Base-by-base conservation (phyloP, 2,888 invertebrate species). In the Halictus quadricinctus region DNA sequence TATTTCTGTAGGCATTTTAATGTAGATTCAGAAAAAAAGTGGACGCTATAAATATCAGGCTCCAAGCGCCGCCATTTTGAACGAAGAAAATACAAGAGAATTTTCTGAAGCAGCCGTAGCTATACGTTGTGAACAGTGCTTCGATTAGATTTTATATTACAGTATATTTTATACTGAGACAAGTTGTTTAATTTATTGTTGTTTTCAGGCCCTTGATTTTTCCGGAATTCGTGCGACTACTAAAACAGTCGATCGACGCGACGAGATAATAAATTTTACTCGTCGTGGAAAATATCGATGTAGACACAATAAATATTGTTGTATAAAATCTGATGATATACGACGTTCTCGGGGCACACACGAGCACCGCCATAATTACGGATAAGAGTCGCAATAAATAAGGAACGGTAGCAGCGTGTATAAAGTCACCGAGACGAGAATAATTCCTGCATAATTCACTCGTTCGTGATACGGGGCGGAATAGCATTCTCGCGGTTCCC, bases 401-500 rank as follows among this genome's bases (percentile, higher is more conserved):
- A 82, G 72, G 72, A 75, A 64, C 77, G 69, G 58, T 58, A 48
- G 15, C 46, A 13, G 77, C 79, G 70, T 70, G 66, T 70, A 70
- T 80, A 90, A 82, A 84, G 80, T 78, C 79, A 76, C 78, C 87
- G 81, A 76, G 76, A 73, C 80, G 69, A 81, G 77, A 80, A 83
- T 89, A 89, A 89, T 89, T 90, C 88, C 60, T 69, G 86, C 88
- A 90, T 89, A 88, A 89, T 89, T 89, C 88, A 90, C 80, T 81
- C 83, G 84, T 83, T 86, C 77, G 83, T 90, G 90, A 89, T 88
- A 80, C 70, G 76, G 54, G 69, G 50, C 21, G 81, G 69, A 79
- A 76, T 66, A 46, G 41, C 66, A 74, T 70, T 73, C 76, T 78
- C 76, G 79, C 79, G 86, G 83, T 79, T 79, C 78, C 85, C 82